phyloP scores from a whole-genome alignment of 2,888 invertebrate species.

The Chorisops tibialis region DNA sequence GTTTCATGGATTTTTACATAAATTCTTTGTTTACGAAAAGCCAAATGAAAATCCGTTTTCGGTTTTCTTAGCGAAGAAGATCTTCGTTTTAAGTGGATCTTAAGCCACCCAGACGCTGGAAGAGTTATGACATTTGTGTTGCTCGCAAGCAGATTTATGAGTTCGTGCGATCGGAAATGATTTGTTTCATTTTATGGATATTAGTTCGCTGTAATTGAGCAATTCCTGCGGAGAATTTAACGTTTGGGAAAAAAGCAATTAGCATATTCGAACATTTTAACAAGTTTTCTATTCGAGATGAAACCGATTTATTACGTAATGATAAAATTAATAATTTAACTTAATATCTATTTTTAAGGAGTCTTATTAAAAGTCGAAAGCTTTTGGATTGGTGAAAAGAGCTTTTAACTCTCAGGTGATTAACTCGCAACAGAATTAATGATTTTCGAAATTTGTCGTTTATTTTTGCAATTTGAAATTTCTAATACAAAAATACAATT shows the following conservation, averaged over 20 bases:
- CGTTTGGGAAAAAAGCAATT: neutral
- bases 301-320: no score
- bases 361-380: no score
- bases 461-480: no score
- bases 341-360: no score
- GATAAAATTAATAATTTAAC: no score
- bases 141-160: conserved; percentile 14
- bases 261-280: no score
- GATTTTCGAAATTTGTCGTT: no score
- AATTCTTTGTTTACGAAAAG: conserved; percentile 15
- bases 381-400: no score
- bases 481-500: no score
- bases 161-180: conserved; percentile 1
- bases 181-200: conserved; percentile 1
- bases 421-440: no score
- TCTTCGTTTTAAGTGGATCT: neutral
- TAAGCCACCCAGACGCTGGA: conserved; percentile 17
- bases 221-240: neutral
- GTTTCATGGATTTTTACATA: conserved; percentile 17
- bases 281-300: no score
- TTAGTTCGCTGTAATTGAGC: conserved; percentile 5
- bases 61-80: neutral
- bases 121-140: conserved; percentile 20
- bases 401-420: no score
- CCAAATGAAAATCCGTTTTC: conserved; percentile 4